phyloP scores from a whole-genome alignment of 2,888 invertebrate species.

The Alloscopus bannaensis region DNA sequence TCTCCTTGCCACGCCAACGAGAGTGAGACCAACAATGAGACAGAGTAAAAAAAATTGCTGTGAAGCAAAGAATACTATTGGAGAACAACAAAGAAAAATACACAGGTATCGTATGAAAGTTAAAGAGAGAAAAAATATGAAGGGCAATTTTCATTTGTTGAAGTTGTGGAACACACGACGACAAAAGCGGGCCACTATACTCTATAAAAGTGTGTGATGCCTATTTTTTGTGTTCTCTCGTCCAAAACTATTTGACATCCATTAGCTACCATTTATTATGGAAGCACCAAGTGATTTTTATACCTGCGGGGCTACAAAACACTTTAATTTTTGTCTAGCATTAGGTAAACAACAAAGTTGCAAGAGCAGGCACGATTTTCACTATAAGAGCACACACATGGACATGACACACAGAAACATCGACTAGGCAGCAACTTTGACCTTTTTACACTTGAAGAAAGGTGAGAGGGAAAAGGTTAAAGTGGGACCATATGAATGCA shows the following conservation, averaged over 20 bases:
- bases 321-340: neutral
- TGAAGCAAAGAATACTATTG: neutral
- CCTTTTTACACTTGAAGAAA: neutral
- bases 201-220: neutral
- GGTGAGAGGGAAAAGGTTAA: slow-evolving; percentile 19
- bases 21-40: neutral
- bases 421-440: neutral
- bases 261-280: neutral
- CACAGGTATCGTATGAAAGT: neutral
- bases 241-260: neutral
- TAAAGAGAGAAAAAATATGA: too few species aligned
- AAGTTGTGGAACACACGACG: neutral
- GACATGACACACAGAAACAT: too few species aligned
- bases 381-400: neutral
- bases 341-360: neutral
- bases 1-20: neutral
- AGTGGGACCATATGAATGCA: neutral
- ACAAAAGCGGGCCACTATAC: neutral
- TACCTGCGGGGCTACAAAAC: neutral
- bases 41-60: neutral
- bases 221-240: neutral
- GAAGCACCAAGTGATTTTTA: neutral
- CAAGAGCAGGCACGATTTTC: neutral
- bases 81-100: slow-evolving; percentile 21
- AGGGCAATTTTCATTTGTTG: slow-evolving; percentile 14